These are phyloP conservation scores for Jordanella pulchra DNA, from an alignment of 2,797 vertebrate species.

Conservation along the genomic window DNA sequence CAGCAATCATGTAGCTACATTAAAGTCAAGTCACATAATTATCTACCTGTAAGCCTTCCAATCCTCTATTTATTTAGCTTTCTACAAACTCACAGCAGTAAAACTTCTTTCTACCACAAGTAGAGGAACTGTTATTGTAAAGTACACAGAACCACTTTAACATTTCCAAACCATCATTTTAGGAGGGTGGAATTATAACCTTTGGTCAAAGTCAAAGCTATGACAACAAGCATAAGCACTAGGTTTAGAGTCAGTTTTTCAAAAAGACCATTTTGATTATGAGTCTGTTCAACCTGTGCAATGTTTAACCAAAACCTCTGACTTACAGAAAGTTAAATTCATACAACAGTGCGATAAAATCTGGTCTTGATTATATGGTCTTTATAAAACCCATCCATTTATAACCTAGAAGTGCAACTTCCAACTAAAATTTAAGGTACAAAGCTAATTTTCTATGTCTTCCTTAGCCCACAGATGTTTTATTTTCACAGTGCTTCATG, in stretches of 20 bases:
- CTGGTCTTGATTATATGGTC: background rate
- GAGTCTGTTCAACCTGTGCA: background rate
- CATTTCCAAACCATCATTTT: background rate
- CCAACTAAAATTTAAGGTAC: background rate
- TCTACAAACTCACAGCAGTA: background rate
- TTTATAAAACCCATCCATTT: background rate
- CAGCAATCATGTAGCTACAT: background rate
- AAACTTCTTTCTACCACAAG: background rate
- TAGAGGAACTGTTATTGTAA: background rate
- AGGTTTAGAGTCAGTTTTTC: background rate
- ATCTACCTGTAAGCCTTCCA: background rate
- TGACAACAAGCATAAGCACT: background rate
- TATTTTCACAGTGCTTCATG: constrained; percentile 30
- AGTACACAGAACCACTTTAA: background rate
- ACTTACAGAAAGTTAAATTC: background rate
- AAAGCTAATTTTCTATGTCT: constrained; percentile 5
- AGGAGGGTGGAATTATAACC: background rate
- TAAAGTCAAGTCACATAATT: background rate
- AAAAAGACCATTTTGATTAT: background rate
- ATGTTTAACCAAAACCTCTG: constrained; percentile 1
- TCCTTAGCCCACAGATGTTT: background rate
- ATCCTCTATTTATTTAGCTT: background rate
- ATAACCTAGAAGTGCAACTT: background rate
- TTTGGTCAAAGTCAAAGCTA: constrained; percentile 1
- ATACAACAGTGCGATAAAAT: background rate